Conservation (phyloP, 1,140 invertebrate species). For the Telenomus remus region DNA sequence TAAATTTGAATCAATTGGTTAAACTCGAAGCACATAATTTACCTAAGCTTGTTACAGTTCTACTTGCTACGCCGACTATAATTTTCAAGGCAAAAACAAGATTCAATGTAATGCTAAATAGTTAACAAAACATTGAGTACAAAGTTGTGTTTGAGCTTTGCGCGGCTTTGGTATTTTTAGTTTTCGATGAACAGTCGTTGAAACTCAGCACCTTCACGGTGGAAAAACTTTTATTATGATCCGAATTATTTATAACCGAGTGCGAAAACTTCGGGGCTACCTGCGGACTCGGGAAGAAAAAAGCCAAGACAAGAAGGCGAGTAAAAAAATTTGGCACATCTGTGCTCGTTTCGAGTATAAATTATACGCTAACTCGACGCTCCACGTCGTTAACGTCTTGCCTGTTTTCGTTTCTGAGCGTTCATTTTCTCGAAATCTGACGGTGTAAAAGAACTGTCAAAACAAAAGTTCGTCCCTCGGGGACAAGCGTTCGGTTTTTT, state of each 20-base stretch:
- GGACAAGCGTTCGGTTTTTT: slow-evolving; percentile 2
- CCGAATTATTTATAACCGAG: slow-evolving; percentile 35
- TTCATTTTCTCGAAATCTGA: too few species aligned
- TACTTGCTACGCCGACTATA: too few species aligned
- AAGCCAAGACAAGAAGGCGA: too few species aligned
- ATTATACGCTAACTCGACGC: slow-evolving; percentile 7
- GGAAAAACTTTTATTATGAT: slow-evolving; percentile 38
- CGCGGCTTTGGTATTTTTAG: slow-evolving; percentile 20
- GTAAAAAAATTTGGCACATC: slow-evolving; percentile 37
- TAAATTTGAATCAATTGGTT: too few species aligned
- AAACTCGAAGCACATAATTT: too few species aligned
- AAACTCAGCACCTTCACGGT: slow-evolving; percentile 20
- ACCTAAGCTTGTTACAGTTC: too few species aligned
- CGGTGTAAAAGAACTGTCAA: too few species aligned
- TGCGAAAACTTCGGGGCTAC: slow-evolving; percentile 38
- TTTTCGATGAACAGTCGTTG: slow-evolving; percentile 28
- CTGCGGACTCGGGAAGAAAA: neutral
- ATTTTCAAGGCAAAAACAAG: too few species aligned
- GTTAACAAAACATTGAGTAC: neutral
- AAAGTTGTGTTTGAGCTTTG: slow-evolving; percentile 8
- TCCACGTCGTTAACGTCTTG: slow-evolving; percentile 1
- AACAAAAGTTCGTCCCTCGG: too few species aligned
- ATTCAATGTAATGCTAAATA: neutral
- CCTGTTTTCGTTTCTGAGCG: slow-evolving; percentile 1
- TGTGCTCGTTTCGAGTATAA: slow-evolving; percentile 3